Evolutionary conservation across 2,797 vertebrate species (phyloP), one percentile per base, ranked within the genome.

Genomic region (Odontamblyopus rebecca): DNA sequence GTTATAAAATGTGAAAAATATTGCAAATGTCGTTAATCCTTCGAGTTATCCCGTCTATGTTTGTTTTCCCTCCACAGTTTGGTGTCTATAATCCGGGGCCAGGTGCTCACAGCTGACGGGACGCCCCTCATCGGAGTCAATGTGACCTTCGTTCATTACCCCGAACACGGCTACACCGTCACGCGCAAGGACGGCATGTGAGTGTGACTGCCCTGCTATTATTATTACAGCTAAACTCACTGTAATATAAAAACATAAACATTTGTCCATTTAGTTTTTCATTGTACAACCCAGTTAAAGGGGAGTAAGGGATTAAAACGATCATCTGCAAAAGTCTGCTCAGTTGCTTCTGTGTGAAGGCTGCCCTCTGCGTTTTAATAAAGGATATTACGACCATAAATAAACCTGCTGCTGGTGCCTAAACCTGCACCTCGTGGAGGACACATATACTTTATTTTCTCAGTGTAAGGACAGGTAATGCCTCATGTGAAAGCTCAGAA

Each of bases 81-180:
- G 89, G 96, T 96, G 74, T 99, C 97, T 0, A 95, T 99, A 84
- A 96, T 99, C 88, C 94, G 97, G 83, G 98, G 98, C 76, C 98
- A 99, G 85, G 97, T 99, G 38, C 91, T 99, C 82, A 99, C 98
- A 32, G 97, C 97, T 6, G 98, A 99, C 54, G 98, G 96, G 70
- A 99, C 98, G 0, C 97, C 98, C 2, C 95, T 99, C 74, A 99
- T 99, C 67, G 97, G 98, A 82, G 98, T 99, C 64, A 99, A 99
- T 0, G 97, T 99, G 76, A 98, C 98, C 0, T 99, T 99, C 83
- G 94, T 98, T 30, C 96, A 97, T 90, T 99, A 96, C 62, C 94
- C 95, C 4, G 96, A 98, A 79, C 97, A 97, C 0, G 97, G 97
- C 64, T 95, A 95, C 79, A 98, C 96, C 63, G 95, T 99, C 85